Conservation (phyloP, 2,113 vertebrate species). For the Hippocampus barbouri region DNA sequence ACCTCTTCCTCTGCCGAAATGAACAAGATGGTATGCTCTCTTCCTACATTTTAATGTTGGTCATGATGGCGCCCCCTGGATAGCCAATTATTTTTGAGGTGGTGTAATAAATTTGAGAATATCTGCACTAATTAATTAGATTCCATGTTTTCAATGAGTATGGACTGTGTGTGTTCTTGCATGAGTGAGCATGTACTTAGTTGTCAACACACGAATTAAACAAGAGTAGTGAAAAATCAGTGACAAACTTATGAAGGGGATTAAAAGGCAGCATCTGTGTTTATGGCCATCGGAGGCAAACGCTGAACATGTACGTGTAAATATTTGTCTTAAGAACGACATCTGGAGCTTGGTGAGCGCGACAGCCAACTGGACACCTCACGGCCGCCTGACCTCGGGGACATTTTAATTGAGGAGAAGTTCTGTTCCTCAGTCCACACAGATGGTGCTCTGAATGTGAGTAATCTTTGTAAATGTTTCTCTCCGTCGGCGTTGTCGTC, state of each 20-base stretch:
- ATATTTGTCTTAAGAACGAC: conserved; percentile 9
- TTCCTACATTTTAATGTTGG: no score
- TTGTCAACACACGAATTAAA: not conserved
- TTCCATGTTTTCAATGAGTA: not conserved
- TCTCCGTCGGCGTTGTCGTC: conserved; percentile 9
- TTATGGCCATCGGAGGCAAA: conserved; percentile 8
- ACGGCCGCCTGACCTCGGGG: conserved; percentile 18
- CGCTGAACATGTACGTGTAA: conserved; percentile 18
- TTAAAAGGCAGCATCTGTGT: conserved; percentile 24
- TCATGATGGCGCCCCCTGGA: not conserved
- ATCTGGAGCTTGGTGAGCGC: conserved; percentile 19
- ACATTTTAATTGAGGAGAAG: conserved; percentile 29
- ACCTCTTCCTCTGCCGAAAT: no score
- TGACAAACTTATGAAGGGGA: not conserved
- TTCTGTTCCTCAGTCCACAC: conserved; percentile 37
- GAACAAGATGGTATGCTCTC: no score
- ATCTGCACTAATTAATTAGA: not conserved
- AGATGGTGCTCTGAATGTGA: conserved; percentile 40
- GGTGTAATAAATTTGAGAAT: not conserved
- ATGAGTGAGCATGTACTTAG: not conserved
- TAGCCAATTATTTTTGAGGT: not conserved
- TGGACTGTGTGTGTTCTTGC: not conserved
- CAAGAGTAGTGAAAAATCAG: not conserved
- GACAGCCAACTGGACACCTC: conserved; percentile 13
- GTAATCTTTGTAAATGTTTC: conserved; percentile 28